Conservation (phyloP, 2,797 vertebrate genomes). For the Varecia variegata region DNA sequence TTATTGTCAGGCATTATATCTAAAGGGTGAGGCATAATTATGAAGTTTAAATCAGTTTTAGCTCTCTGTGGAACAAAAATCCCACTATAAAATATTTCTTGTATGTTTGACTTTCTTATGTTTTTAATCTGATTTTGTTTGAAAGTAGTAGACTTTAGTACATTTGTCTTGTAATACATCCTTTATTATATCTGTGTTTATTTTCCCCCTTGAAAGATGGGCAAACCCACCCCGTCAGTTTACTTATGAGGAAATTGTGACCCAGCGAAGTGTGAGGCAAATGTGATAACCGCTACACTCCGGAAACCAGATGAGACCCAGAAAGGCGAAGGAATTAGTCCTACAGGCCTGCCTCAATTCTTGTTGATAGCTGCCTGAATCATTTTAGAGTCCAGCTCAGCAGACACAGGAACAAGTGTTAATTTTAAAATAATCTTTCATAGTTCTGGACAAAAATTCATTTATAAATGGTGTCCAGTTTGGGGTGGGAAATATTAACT, state of each 20-base stretch:
- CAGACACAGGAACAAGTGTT: not conserved
- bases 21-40: not conserved
- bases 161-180: not conserved
- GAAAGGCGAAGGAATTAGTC: not conserved
- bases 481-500: not conserved
- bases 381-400: not conserved
- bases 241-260: not conserved
- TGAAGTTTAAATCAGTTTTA: not conserved
- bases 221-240: not conserved
- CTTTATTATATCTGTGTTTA: not conserved
- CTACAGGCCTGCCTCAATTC: not conserved
- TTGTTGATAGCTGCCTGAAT: not conserved
- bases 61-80: not conserved
- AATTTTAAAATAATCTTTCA: not conserved
- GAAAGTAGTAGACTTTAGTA: not conserved
- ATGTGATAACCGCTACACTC: no score
- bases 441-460: not conserved
- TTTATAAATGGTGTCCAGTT: not conserved
- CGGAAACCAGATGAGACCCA: no score
- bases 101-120: not conserved
- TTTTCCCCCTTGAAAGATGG: not conserved
- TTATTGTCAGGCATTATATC: not conserved
- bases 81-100: not conserved
- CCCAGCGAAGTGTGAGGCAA: not conserved
- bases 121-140: slow-evolving; percentile 34